These are phyloP conservation scores for Cheilosia urbana DNA, from an alignment of 2,888 invertebrate species.

Conservation along the genomic window DNA sequence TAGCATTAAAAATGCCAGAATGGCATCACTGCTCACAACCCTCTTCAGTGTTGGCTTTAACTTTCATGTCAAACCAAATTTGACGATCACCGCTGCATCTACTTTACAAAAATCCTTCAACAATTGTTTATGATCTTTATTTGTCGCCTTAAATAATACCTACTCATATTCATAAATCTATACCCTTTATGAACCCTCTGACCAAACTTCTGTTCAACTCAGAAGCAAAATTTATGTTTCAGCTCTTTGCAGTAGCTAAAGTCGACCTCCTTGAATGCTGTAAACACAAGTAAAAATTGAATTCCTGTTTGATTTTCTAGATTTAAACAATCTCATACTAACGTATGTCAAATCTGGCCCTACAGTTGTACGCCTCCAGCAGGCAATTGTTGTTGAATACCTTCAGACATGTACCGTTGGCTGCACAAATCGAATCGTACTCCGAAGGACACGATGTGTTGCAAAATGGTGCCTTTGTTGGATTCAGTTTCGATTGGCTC, in stretches of 20 bases:
- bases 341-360: constrained; percentile 51
- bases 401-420: constrained; percentile 57
- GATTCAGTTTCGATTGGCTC: constrained; percentile 23
- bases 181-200: too few species aligned
- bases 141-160: too few species aligned
- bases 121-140: too few species aligned
- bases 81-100: too few species aligned
- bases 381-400: constrained; percentile 59
- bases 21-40: too few species aligned
- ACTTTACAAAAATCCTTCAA: too few species aligned
- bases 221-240: constrained; percentile 68
- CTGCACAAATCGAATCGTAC: constrained; percentile 59
- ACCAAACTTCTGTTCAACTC: background rate
- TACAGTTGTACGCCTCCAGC: constrained; percentile 60
- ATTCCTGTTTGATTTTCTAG: background rate
- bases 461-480: constrained; percentile 58
- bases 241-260: constrained; percentile 53
- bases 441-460: constrained; percentile 60
- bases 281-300: background rate
- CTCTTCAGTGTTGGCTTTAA: too few species aligned
- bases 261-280: constrained; percentile 67
- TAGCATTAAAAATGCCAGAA: too few species aligned
- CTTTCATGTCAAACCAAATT: too few species aligned
- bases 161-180: too few species aligned
- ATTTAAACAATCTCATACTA: constrained; percentile 2